A percentile compares a stretch with the other conserved stretches of the same genome.
phyloP scores from a whole-genome alignment of 1,140 invertebrate genomes.

The Leguminivora glycinivorella region DNA sequence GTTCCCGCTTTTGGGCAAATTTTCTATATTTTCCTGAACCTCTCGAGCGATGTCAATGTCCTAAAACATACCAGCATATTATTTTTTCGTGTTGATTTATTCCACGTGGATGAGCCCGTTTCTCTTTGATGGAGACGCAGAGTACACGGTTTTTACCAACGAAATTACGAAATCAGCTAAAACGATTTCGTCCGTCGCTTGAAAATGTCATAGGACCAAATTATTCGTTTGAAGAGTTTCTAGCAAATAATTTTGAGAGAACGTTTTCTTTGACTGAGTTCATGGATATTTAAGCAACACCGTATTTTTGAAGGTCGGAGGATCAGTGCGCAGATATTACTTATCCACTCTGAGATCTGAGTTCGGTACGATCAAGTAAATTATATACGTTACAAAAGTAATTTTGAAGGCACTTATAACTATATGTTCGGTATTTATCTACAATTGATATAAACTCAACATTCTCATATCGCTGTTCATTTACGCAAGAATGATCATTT shows the following conservation, averaged over 20 bases:
- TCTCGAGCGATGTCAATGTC: neutral
- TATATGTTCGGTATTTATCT: too few species aligned
- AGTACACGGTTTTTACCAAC: constrained; percentile 42
- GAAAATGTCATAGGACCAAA: constrained; percentile 32
- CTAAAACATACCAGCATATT: constrained; percentile 46
- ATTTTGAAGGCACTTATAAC: too few species aligned
- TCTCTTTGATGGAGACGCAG: constrained; percentile 47
- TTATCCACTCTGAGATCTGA: neutral
- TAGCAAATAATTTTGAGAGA: constrained; percentile 20
- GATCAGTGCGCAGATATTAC: neutral
- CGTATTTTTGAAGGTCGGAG: neutral
- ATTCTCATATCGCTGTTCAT: constrained; percentile 1
- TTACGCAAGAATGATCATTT: constrained; percentile 10
- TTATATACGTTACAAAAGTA: neutral
- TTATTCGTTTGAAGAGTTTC: constrained; percentile 31
- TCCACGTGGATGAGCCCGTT: constrained; percentile 50
- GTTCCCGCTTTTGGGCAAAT: neutral
- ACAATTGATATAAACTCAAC: constrained; percentile 28
- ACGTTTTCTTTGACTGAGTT: constrained; percentile 13
- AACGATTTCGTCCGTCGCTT: constrained; percentile 28
- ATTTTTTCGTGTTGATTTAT: constrained; percentile 56
- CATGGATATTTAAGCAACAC: constrained; percentile 25
- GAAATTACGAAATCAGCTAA: constrained; percentile 28
- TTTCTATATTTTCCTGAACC: neutral
- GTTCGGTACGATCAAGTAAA: neutral